Conservation (phyloP, 2,797 vertebrate genomes). For the Lutjanus campechanus region DNA sequence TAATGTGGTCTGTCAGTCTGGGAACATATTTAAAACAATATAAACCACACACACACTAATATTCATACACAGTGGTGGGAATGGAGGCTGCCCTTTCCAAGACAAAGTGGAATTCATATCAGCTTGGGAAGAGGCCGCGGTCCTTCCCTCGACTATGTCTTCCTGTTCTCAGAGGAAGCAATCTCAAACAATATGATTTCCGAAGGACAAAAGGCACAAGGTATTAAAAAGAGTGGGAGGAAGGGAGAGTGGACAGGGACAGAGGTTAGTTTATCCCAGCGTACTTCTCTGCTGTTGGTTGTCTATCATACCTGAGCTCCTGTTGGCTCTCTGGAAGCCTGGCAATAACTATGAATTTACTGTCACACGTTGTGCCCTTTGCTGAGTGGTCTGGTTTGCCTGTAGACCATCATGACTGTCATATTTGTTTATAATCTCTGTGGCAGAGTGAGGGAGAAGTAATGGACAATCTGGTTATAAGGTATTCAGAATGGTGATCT, state of each 20-base stretch:
- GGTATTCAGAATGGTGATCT: conserved; percentile 36
- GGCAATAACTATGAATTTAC: conserved; percentile 68
- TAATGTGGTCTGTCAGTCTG: not conserved
- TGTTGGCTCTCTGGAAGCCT: conserved; percentile 16
- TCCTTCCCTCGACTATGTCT: conserved; percentile 62
- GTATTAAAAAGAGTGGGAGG: conserved; percentile 57
- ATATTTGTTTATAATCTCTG: conserved; percentile 75
- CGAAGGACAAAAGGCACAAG: conserved; percentile 68
- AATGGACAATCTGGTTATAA: conserved; percentile 61
- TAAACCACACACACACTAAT: not conserved
- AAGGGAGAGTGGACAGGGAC: not conserved
- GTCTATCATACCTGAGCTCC: conserved; percentile 22
- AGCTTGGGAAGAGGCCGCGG: conserved; percentile 42
- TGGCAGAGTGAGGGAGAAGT: conserved; percentile 60
- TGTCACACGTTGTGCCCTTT: conserved; percentile 37
- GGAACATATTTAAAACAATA: not conserved
- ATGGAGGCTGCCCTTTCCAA: conserved; percentile 31
- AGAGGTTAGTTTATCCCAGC: conserved; percentile 4
- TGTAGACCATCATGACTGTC: conserved; percentile 75
- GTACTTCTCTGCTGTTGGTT: conserved; percentile 6
- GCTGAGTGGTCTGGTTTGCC: conserved; percentile 51
- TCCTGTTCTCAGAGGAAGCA: conserved; percentile 83
- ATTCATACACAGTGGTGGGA: conserved; percentile 51
- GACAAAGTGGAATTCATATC: conserved; percentile 29
- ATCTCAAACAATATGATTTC: conserved; percentile 88